phyloP scores from a whole-genome alignment of 2,797 vertebrate genomes.

The Myotis vivesi region DNA sequence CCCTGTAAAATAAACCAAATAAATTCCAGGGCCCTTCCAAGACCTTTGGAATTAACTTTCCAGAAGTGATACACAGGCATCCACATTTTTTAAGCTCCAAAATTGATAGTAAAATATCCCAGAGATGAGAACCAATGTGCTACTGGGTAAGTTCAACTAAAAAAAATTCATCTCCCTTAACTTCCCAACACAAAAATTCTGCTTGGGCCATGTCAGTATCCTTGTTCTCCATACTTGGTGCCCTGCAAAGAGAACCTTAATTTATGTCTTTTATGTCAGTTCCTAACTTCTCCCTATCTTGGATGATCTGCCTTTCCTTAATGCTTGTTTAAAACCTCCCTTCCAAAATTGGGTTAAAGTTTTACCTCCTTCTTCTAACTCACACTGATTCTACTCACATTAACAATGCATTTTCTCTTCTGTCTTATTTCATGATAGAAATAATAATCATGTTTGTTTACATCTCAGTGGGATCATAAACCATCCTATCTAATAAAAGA shows the following conservation, averaged over 20 bases:
- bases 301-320: not conserved
- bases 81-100: not conserved
- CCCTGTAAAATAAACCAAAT: not conserved
- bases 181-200: conserved; percentile 11
- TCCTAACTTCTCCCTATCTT: not conserved
- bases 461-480: not conserved
- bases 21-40: not conserved
- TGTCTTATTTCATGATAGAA: conserved; percentile 15
- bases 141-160: not conserved
- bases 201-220: not conserved
- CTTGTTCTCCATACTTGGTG: not conserved
- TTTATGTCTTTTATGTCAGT: not conserved
- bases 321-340: not conserved
- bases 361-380: conserved; percentile 24
- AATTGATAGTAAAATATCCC: not conserved
- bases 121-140: not conserved
- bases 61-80: not conserved
- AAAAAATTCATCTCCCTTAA: not conserved
- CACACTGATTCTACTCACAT: not conserved
- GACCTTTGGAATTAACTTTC: not conserved
- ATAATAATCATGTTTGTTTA: conserved; percentile 28
- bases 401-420: not conserved
- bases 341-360: not conserved
- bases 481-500: too few relatives aligned
- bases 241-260: not conserved